These are phyloP conservation scores for Gadus macrocephalus DNA, from an alignment of 2,113 vertebrate genomes.

Conservation along the genomic window DNA sequence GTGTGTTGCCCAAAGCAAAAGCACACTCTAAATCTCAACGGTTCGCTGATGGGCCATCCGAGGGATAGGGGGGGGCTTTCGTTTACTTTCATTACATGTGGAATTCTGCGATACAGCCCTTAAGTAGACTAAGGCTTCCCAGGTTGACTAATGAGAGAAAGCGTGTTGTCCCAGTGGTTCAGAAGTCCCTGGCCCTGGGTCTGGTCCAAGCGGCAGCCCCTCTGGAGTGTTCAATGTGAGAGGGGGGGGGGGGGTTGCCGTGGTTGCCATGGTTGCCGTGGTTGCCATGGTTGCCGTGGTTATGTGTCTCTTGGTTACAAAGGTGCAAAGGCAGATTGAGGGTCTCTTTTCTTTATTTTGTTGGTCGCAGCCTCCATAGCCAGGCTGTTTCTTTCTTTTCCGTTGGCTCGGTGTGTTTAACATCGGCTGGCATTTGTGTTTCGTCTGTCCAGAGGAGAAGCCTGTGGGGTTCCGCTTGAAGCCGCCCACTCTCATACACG, in stretches of 20 bases:
- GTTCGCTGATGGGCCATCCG: too few relatives aligned
- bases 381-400: conserved; percentile 4
- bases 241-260: too few relatives aligned
- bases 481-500: conserved; percentile 94
- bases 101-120: neutral
- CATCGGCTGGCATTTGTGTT: conserved; percentile 39
- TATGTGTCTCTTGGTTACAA: conserved; percentile 25
- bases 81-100: neutral
- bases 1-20: too few relatives aligned
- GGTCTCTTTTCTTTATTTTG: neutral
- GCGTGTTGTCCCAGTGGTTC: conserved; percentile 14
- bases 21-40: too few relatives aligned
- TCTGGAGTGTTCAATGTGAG: conserved; percentile 5
- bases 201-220: conserved; percentile 15
- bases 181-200: conserved; percentile 12
- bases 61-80: too few relatives aligned
- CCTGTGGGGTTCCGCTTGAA: conserved; percentile 93
- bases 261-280: too few relatives aligned
- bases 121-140: conserved; percentile 29
- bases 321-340: conserved; percentile 25
- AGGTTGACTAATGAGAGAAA: conserved; percentile 24
- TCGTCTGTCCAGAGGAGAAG: conserved; percentile 84
- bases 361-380: conserved; percentile 15
- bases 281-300: conserved; percentile 41
- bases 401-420: neutral